These are phyloP conservation scores for Pristionchus maxplancki DNA, from an alignment of 2,888 invertebrate genomes.

Conservation along the genomic window DNA sequence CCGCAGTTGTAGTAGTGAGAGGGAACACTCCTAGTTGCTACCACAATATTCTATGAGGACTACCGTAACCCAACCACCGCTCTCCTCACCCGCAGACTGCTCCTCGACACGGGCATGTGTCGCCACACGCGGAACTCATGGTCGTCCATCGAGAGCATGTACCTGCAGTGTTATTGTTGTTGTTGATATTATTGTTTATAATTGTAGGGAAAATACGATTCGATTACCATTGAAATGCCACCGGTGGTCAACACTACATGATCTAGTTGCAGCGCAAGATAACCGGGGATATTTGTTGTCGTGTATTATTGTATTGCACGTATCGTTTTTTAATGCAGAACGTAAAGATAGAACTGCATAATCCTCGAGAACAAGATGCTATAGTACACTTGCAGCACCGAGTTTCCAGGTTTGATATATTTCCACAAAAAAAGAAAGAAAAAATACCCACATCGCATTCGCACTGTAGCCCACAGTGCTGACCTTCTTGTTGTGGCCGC, in stretches of 20 bases:
- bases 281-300: background rate
- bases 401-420: no score
- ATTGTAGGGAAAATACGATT: no score
- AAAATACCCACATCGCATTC: background rate
- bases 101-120: conserved; percentile 6
- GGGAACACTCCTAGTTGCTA: no score
- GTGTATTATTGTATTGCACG: no score
- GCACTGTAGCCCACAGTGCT: background rate
- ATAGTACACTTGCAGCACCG: no score
- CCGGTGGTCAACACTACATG: background rate
- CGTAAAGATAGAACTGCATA: no score
- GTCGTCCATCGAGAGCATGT: conserved; percentile 49
- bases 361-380: no score
- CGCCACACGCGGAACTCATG: conserved; percentile 23
- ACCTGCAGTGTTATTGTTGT: background rate
- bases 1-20: no score
- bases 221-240: background rate
- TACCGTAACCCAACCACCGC: background rate
- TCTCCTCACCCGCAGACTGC: background rate
- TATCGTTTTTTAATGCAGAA: no score
- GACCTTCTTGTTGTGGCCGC: conserved; percentile 38
- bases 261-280: background rate
- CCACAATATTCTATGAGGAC: background rate
- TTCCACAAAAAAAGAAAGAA: background rate
- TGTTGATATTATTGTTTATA: background rate